These are phyloP conservation scores for Lymantria dispar DNA, from an alignment of 2,888 invertebrate species.

Conservation along the genomic window DNA sequence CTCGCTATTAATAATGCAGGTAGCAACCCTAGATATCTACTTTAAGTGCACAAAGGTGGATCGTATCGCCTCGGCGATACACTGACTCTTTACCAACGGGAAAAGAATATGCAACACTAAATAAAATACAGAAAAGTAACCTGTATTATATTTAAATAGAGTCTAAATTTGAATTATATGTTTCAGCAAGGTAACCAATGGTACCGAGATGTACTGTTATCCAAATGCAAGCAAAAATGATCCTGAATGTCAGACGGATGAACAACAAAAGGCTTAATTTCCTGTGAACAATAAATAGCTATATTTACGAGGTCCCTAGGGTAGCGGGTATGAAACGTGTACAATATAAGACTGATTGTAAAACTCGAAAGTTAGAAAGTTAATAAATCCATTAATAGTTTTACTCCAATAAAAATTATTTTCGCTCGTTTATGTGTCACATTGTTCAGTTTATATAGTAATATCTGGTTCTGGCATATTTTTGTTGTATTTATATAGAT, in stretches of 20 bases:
- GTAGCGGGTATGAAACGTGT: conserved; percentile 6
- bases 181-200: conserved; percentile 36
- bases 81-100: conserved; percentile 44
- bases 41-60: conserved; percentile 57
- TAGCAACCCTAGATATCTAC: conserved; percentile 49
- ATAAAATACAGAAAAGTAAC: conserved; percentile 30
- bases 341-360: conserved; percentile 3
- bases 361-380: background rate
- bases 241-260: conserved; percentile 39
- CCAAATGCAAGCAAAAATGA: conserved; percentile 46
- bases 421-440: no score
- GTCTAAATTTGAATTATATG: conserved; percentile 40
- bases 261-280: conserved; percentile 57
- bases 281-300: conserved; percentile 49
- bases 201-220: conserved; percentile 24
- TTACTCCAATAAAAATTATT: background rate
- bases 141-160: conserved; percentile 32
- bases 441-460: no score
- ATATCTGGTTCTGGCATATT: no score
- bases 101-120: conserved; percentile 42
- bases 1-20: background rate
- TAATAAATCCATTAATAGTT: background rate
- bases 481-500: no score
- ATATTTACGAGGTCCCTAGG: conserved; percentile 21
- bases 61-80: conserved; percentile 56